These are phyloP conservation scores for Poecilia picta DNA, from an alignment of 2,797 vertebrate genomes.

Conservation along the genomic window DNA sequence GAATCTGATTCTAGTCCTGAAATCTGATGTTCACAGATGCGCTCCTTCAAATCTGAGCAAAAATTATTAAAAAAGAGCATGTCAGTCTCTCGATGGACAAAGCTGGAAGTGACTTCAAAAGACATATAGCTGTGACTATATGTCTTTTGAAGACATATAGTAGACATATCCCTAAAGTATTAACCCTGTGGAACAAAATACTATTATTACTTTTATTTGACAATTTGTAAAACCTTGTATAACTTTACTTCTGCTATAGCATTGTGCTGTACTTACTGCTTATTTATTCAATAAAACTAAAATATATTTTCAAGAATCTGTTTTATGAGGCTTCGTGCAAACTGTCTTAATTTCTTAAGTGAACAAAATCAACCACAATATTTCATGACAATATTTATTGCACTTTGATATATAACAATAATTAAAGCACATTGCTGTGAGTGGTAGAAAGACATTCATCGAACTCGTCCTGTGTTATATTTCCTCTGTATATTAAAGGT, in stretches of 20 bases:
- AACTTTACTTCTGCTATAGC: background rate
- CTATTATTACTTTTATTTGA: background rate
- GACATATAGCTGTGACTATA: background rate
- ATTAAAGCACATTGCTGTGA: constrained; percentile 65
- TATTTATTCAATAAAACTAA: background rate
- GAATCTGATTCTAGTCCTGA: background rate
- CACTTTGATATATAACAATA: constrained; percentile 74
- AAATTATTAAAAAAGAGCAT: background rate
- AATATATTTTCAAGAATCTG: background rate
- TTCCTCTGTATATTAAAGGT: constrained; percentile 50
- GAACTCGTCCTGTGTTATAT: constrained; percentile 50
- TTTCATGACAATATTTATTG: constrained; percentile 76
- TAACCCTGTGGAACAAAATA: background rate
- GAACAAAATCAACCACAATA: constrained; percentile 18
- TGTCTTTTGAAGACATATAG: too few relatives aligned
- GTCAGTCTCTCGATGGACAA: background rate
- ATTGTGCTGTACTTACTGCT: background rate
- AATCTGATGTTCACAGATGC: background rate
- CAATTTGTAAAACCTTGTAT: background rate
- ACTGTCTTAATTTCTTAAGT: background rate
- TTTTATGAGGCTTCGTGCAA: background rate
- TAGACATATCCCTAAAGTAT: too few relatives aligned
- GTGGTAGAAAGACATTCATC: constrained; percentile 70
- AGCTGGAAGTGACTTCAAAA: background rate
- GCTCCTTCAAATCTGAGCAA: background rate